A percentile compares a stretch with the other conserved stretches of the same genome.
These are phyloP conservation scores for Leptarthrus brevirostris DNA, from an alignment of 2,888 invertebrate genomes.

Conservation along the genomic window DNA sequence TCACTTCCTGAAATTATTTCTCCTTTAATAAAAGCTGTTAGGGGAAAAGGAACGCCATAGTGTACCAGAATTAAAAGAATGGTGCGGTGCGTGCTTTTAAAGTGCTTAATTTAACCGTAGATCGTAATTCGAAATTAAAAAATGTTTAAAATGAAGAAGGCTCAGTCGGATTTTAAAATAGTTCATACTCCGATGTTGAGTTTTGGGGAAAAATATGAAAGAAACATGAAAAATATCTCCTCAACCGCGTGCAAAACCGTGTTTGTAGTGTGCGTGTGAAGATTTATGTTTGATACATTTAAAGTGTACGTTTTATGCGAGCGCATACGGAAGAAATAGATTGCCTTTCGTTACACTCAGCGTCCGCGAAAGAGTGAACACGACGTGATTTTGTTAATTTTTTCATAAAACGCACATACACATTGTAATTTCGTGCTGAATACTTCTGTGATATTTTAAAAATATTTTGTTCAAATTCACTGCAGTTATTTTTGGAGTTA, in stretches of 20 bases:
- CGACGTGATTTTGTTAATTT: not conserved
- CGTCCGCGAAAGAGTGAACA: constrained; percentile 25
- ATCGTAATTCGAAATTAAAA: no score
- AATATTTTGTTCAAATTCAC: no score
- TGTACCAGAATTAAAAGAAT: not conserved
- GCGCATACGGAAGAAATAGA: not conserved
- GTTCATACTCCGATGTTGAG: no score
- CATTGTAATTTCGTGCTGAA: no score
- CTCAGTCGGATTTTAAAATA: no score
- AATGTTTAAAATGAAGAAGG: no score
- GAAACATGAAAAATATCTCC: constrained; percentile 27
- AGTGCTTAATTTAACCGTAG: no score
- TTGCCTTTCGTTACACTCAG: constrained; percentile 17
- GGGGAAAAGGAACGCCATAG: not conserved
- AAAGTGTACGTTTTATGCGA: not conserved
- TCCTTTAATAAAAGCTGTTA: not conserved
- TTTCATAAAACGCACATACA: no score
- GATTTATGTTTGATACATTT: no score
- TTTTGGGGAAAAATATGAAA: not conserved
- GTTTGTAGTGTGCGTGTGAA: not conserved
- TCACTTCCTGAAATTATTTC: not conserved
- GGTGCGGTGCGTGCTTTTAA: not conserved
- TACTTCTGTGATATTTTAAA: no score
- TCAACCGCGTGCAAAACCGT: constrained; percentile 27
- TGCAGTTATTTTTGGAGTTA: no score